These are phyloP conservation scores for Stenolophus ochropezus DNA, from an alignment of 2,888 invertebrate species.

Conservation along the genomic window DNA sequence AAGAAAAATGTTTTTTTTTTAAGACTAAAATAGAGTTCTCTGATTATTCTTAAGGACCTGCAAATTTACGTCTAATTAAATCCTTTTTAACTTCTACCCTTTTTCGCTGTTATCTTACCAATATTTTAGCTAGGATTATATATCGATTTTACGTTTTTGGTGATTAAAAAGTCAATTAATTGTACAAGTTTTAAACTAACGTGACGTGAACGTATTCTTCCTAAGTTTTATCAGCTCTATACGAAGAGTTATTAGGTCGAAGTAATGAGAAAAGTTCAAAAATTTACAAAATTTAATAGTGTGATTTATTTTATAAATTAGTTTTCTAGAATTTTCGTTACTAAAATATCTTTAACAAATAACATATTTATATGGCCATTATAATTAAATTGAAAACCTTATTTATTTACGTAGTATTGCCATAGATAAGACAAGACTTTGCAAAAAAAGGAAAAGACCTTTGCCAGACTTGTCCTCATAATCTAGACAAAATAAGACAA, in stretches of 20 bases:
- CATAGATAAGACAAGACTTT: no score
- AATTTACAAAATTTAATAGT: neutral
- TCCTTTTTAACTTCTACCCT: neutral
- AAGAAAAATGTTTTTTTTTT: no score
- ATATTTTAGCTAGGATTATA: neutral
- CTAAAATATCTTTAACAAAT: no score
- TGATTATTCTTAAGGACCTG: neutral
- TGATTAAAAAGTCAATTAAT: slow-evolving; percentile 1
- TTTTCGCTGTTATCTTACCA: neutral
- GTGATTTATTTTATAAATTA: no score
- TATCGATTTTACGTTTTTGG: neutral
- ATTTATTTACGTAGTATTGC: no score
- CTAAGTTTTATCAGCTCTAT: neutral
- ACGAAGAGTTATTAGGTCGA: neutral
- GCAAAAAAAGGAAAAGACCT: no score
- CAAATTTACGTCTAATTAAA: neutral
- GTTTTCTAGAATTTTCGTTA: no score
- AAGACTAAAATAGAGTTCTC: neutral
- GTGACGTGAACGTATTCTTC: neutral
- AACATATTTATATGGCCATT: no score
- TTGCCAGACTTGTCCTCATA: no score
- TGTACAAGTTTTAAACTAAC: neutral
- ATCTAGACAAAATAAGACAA: no score
- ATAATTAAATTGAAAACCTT: no score
- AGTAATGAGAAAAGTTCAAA: neutral